Percentiles rank a stretch among this genome's conserved stretches.
Conservation (phyloP, 2,797 vertebrate genomes). For the Scleropages formosus region DNA sequence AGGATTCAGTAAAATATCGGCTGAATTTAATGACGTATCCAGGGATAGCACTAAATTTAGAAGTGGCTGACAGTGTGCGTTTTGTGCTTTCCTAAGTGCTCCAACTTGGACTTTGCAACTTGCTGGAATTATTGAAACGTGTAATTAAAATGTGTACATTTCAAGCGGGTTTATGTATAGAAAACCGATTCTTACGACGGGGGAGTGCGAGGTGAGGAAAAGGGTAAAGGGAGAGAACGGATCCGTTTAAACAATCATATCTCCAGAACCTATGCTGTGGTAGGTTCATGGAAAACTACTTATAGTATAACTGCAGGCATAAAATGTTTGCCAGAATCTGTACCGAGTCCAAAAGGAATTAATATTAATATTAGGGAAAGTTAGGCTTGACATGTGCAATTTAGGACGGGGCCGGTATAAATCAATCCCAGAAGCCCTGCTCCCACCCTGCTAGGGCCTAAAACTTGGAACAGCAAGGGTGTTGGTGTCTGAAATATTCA, state of each 20-base stretch:
- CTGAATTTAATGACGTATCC: constrained; percentile 7
- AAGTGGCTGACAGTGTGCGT: not conserved
- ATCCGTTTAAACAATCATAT: constrained; percentile 68
- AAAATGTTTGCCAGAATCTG: constrained; percentile 62
- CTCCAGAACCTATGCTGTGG: constrained; percentile 61
- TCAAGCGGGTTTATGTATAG: constrained; percentile 44
- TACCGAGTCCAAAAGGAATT: constrained; percentile 61
- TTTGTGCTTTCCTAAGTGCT: not conserved
- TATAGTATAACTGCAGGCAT: constrained; percentile 54
- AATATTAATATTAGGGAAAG: constrained; percentile 68
- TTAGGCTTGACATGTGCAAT: constrained; percentile 68
- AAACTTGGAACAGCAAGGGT: constrained; percentile 48
- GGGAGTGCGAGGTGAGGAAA: constrained; percentile 5
- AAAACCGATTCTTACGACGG: constrained; percentile 53
- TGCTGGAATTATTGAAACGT: not conserved
- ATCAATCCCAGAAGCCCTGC: constrained; percentile 68
- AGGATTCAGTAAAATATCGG: constrained; percentile 13
- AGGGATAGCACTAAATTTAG: not conserved
- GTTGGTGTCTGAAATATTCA: constrained; percentile 53
- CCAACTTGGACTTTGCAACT: not conserved
- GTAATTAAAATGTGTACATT: constrained; percentile 46
- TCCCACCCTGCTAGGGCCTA: constrained; percentile 51
- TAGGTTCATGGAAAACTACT: constrained; percentile 68
- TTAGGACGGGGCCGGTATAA: constrained; percentile 63
- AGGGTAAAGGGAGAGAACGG: constrained; percentile 45